These are phyloP conservation scores for Pristionchus mayeri DNA, from an alignment of 2,888 invertebrate species.

Conservation along the genomic window DNA sequence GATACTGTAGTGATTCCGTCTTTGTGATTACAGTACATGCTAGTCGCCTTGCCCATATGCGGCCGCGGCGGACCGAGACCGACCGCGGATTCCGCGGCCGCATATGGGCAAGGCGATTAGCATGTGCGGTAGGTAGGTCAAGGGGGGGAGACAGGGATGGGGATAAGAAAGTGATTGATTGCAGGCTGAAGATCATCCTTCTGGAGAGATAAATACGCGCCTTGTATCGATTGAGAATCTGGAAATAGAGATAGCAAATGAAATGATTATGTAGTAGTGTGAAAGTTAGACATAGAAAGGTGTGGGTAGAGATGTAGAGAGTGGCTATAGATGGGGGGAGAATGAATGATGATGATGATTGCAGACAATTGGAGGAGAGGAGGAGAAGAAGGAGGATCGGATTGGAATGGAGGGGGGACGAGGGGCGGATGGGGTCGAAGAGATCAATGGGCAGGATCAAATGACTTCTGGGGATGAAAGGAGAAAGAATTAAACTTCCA, in stretches of 20 bases:
- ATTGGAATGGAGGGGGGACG: too few species aligned
- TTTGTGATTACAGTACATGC: too few species aligned
- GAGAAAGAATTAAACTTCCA: neutral
- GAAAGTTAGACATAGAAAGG: neutral
- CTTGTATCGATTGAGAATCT: constrained; percentile 16
- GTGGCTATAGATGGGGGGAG: neutral
- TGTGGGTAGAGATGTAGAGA: neutral
- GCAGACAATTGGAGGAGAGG: constrained; percentile 4
- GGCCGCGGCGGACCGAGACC: too few species aligned
- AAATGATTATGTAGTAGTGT: neutral
- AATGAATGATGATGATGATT: neutral
- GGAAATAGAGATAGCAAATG: neutral
- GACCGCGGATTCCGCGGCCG: neutral
- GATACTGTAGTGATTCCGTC: too few species aligned
- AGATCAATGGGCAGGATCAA: constrained; percentile 12
- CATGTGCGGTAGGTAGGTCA: neutral
- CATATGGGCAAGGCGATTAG: too few species aligned
- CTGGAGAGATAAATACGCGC: neutral
- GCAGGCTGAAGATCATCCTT: too few species aligned
- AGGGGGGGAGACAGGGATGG: constrained; percentile 24
- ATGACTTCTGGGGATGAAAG: constrained; percentile 45
- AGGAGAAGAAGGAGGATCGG: constrained; percentile 11
- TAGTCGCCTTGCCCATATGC: too few species aligned
- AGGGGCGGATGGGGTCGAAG: constrained; percentile 10
- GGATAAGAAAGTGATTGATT: neutral